These are phyloP conservation scores for Phocides pigmalion DNA, from an alignment of 1,140 invertebrate species.

Conservation along the genomic window DNA sequence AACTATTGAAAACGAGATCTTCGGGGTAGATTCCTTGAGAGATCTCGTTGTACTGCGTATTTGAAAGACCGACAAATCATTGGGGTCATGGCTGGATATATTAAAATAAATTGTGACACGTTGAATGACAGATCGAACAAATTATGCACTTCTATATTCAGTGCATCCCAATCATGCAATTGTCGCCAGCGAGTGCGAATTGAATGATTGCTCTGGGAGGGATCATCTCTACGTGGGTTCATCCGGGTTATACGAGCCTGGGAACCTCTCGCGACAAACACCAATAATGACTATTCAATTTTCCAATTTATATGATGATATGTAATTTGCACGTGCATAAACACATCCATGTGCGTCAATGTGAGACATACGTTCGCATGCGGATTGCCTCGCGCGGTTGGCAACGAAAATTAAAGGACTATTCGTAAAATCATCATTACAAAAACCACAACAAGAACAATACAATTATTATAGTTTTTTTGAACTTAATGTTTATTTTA, in stretches of 20 bases:
- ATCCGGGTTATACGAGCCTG: not conserved
- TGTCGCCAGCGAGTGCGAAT: slow-evolving; percentile 10
- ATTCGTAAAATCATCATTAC: too few species aligned
- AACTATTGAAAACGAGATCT: not conserved
- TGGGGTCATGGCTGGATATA: slow-evolving; percentile 6
- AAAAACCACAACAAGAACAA: too few species aligned
- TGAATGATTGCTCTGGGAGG: slow-evolving; percentile 10
- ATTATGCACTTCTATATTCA: slow-evolving; percentile 23
- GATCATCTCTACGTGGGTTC: too few species aligned
- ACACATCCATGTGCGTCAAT: too few species aligned
- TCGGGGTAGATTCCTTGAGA: not conserved
- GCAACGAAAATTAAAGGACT: too few species aligned
- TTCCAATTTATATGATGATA: slow-evolving; percentile 9
- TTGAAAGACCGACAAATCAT: not conserved
- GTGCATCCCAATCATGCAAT: slow-evolving; percentile 20
- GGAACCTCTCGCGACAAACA: not conserved
- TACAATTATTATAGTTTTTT: too few species aligned
- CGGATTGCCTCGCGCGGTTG: too few species aligned
- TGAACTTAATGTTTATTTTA: too few species aligned
- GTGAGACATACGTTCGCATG: too few species aligned
- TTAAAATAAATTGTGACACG: not conserved
- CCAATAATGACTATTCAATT: slow-evolving; percentile 9
- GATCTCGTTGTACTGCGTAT: not conserved
- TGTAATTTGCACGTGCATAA: not conserved
- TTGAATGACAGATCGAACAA: not conserved